Conservation (phyloP, 92 coral and sea anemone genomes). For the Virgularia gustaviana region DNA sequence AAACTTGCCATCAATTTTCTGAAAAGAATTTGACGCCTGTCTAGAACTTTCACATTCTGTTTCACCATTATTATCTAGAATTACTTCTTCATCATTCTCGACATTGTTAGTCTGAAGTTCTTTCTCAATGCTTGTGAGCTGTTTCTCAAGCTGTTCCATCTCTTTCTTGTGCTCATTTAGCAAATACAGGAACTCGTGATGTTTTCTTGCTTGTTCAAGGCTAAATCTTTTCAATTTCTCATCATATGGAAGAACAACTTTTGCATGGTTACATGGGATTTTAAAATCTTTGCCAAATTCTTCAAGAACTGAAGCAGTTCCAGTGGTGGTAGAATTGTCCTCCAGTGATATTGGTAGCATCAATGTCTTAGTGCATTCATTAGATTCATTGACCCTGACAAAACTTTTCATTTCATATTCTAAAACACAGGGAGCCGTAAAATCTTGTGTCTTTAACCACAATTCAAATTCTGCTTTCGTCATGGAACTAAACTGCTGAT, state of each 20-base stretch:
- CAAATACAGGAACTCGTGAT: conserved; percentile 39
- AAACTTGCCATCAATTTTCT: conserved; percentile 42
- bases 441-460: conserved; percentile 17
- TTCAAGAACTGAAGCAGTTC: not conserved
- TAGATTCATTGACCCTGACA: too few species aligned
- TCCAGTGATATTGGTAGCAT: conserved; percentile 10
- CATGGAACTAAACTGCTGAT: conserved; percentile 8
- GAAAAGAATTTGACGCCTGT: not conserved
- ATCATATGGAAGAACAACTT: conserved; percentile 34
- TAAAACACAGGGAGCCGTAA: not conserved
- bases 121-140: not conserved
- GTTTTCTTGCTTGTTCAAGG: conserved; percentile 33
- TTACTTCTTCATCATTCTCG: not conserved
- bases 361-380: not conserved
- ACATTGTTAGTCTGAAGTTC: conserved; percentile 36
- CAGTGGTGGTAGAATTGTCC: conserved; percentile 29
- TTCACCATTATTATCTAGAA: not conserved
- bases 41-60: not conserved
- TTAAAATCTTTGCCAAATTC: conserved; percentile 35
- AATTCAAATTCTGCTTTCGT: conserved; percentile 20
- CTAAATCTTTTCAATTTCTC: conserved; percentile 27
- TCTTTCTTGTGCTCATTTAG: conserved; percentile 32
- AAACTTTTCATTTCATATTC: too few species aligned
- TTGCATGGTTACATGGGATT: conserved; percentile 39
- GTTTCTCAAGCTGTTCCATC: not conserved